phyloP scores from a whole-genome alignment of 2,888 invertebrate species.

The Cephus pulcher region DNA sequence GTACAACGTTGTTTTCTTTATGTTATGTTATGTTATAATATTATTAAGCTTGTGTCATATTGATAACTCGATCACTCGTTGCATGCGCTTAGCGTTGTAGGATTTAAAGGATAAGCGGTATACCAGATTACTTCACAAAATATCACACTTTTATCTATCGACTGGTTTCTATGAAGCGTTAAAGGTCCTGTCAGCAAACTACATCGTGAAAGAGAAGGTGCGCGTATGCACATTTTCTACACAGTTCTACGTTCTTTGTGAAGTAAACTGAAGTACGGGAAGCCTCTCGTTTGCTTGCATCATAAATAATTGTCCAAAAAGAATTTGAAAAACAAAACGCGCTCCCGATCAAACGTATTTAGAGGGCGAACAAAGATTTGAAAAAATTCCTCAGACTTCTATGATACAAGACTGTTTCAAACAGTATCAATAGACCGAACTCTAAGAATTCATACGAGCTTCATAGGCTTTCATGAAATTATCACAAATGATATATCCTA shows the following conservation, averaged over 20 bases:
- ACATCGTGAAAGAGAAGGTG: constrained; percentile 22
- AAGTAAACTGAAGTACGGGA: constrained; percentile 36
- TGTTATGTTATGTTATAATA: constrained; percentile 2
- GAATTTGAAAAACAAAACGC: not conserved
- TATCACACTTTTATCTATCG: not conserved
- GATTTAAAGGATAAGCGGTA: constrained; percentile 29
- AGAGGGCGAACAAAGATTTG: not conserved
- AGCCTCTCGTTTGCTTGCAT: constrained; percentile 35
- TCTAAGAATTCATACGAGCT: not conserved
- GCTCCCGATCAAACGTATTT: not conserved
- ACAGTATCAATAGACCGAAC: not conserved
- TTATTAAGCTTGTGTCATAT: constrained; percentile 14
- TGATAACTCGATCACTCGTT: constrained; percentile 42
- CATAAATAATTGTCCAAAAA: not conserved
- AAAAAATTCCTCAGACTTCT: not conserved
- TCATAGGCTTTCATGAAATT: not conserved
- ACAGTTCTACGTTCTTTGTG: constrained; percentile 34
- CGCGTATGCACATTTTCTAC: constrained; percentile 22
- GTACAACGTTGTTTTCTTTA: not conserved
- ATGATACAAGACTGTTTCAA: not conserved
- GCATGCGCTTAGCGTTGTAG: constrained; percentile 46
- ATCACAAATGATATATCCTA: not conserved
- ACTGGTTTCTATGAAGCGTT: constrained; percentile 25
- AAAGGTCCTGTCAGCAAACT: constrained; percentile 24
- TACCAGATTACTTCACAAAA: constrained; percentile 20